phyloP scores from a whole-genome alignment of 1,140 invertebrate genomes.

The Temnothorax curvispinosus region DNA sequence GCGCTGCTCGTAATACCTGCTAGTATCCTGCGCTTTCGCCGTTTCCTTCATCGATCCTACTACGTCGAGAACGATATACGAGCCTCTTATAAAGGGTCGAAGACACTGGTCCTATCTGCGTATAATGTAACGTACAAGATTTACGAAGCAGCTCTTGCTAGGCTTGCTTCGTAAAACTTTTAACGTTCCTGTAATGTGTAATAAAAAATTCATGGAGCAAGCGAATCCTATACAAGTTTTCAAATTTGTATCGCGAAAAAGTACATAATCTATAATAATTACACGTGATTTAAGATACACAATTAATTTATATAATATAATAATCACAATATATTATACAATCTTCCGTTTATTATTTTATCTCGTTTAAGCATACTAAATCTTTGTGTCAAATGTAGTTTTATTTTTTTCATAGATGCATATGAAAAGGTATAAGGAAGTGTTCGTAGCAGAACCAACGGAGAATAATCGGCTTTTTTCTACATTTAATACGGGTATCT shows the following conservation, averaged over 20 bases:
- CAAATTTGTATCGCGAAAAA: background rate
- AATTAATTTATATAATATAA: background rate
- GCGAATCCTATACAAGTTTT: background rate
- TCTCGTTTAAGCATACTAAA: background rate
- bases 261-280: background rate
- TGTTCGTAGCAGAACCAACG: background rate
- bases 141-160: constrained; percentile 26
- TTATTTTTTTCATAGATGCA: background rate
- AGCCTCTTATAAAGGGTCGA: constrained; percentile 29
- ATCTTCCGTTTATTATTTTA: background rate
- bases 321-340: background rate
- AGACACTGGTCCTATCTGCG: constrained; percentile 12
- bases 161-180: constrained; percentile 33
- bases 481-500: background rate
- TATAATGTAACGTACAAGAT: constrained; percentile 40
- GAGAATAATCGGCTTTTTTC: background rate
- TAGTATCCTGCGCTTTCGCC: constrained; percentile 14
- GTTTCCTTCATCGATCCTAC: constrained; percentile 40
- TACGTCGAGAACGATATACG: constrained; percentile 39
- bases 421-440: background rate
- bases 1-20: constrained; percentile 17
- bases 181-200: constrained; percentile 1
- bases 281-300: background rate
- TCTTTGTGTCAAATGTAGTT: background rate
- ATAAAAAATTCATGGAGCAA: constrained; percentile 6